Base-by-base conservation (phyloP, 2,888 invertebrate genomes). In the Andrena fulva region DNA sequence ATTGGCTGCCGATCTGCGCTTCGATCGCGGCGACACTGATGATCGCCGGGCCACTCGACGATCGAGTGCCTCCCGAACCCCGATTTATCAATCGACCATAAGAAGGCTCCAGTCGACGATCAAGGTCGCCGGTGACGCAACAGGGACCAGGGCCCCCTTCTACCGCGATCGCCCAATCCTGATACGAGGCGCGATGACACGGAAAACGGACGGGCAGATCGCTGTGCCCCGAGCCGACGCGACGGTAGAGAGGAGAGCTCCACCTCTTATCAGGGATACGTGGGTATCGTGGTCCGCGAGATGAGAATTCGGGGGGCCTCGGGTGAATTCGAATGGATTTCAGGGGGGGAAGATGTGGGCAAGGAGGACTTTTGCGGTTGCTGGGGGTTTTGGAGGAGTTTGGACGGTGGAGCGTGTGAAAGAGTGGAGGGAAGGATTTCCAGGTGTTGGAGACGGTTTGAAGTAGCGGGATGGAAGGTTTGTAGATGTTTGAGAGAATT, bases 71-170 rank as follows among this genome's bases (percentile, higher is more conserved):
- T 83, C 85, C 80, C 89, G 89, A 90, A 42, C 42, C 42, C 42
- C 88, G 85, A 90, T 90, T 91, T 91, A 91, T 92, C 89, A 90
- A 90, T 86, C 89, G 87, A 85, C 85, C 82, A 80, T 71, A 56
- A 42, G 42, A 73, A 83, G 33, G 24, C 67, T 8, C 27, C 27
- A 3, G 66, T 16, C 50, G 60, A 59, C 66, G 73, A 87, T 84
- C 90, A 90, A 90, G 90, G 89, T 82, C 83, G 71, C 59, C 73
- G 83, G 50, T 83, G 82, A 83, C 83, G 82, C 68, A 83, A 83
- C 54, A 70, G 2, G 48, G 64, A 12, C 16, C 29, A 20, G 56
- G 48, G 33, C 56, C 72, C 72, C 80, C 50, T 31, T 68, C 33
- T 54, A 74, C 20, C 29, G 42, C 69, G 80, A 84, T 82, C 77